These are phyloP conservation scores for Pammene aurita DNA, from an alignment of 2,888 invertebrate genomes.

Conservation along the genomic window DNA sequence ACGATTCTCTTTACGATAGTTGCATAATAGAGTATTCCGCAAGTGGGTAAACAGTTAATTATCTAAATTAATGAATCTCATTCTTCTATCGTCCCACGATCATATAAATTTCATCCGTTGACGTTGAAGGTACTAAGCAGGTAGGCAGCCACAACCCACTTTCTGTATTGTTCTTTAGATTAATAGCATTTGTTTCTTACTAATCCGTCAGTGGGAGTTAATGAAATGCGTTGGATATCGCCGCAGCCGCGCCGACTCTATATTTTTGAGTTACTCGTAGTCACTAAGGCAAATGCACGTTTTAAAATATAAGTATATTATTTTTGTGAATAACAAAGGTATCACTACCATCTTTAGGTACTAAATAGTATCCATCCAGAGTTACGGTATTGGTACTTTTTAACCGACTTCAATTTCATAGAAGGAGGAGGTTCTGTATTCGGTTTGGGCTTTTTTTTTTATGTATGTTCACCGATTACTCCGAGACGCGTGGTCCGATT, in stretches of 20 bases:
- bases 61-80: slow-evolving; percentile 26
- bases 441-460: too few species aligned
- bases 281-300: not conserved
- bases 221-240: slow-evolving; percentile 7
- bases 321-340: slow-evolving; percentile 1
- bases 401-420: too few species aligned
- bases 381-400: too few species aligned
- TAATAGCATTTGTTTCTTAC: slow-evolving; percentile 23
- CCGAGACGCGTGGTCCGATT: too few species aligned
- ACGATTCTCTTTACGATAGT: not conserved
- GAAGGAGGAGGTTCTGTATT: too few species aligned
- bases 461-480: too few species aligned
- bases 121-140: slow-evolving; percentile 12
- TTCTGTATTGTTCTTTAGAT: slow-evolving; percentile 35
- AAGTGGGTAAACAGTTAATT: slow-evolving; percentile 20
- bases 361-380: too few species aligned
- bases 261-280: slow-evolving; percentile 8
- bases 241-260: not conserved
- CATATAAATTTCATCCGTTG: slow-evolving; percentile 16
- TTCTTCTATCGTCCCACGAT: slow-evolving; percentile 32
- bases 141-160: slow-evolving; percentile 31
- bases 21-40: slow-evolving; percentile 16
- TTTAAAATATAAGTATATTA: not conserved
- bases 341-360: too few species aligned
- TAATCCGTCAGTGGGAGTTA: slow-evolving; percentile 25